Conservation (phyloP, 2,888 invertebrate genomes). For the Lycia hirtaria region DNA sequence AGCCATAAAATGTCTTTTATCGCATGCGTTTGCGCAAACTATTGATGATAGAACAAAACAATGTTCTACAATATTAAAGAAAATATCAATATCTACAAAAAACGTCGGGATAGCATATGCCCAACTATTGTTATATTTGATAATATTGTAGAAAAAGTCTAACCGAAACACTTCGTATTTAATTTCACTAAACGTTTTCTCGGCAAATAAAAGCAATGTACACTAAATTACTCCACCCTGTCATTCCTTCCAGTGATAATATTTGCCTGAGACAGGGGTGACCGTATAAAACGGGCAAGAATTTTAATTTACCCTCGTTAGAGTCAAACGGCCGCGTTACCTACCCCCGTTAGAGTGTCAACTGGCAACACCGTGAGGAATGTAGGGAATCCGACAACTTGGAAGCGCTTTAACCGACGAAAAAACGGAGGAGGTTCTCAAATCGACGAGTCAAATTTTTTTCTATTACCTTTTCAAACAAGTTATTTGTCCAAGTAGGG, state of each 20-base stretch:
- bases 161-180: not conserved
- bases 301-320: conserved; percentile 80
- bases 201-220: conserved; percentile 15
- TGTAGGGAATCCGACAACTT: conserved; percentile 12
- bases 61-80: too few species aligned
- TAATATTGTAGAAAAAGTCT: too few species aligned
- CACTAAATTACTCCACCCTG: conserved; percentile 27
- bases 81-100: too few species aligned
- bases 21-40: too few species aligned
- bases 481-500: too few species aligned
- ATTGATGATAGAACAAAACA: too few species aligned
- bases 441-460: too few species aligned
- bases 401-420: not conserved
- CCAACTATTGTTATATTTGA: too few species aligned
- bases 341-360: conserved; percentile 22
- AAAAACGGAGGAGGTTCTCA: too few species aligned
- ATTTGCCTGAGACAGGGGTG: conserved; percentile 49
- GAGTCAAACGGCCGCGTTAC: conserved; percentile 29
- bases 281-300: conserved; percentile 65
- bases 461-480: too few species aligned
- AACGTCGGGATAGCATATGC: too few species aligned
- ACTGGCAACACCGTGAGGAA: conserved; percentile 19
- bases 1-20: too few species aligned
- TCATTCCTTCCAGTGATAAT: conserved; percentile 2
- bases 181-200: not conserved